Percentiles rank a stretch among this genome's conserved stretches.
phyloP scores from a whole-genome alignment of 2,113 vertebrate species.

The Mustelus asterias region DNA sequence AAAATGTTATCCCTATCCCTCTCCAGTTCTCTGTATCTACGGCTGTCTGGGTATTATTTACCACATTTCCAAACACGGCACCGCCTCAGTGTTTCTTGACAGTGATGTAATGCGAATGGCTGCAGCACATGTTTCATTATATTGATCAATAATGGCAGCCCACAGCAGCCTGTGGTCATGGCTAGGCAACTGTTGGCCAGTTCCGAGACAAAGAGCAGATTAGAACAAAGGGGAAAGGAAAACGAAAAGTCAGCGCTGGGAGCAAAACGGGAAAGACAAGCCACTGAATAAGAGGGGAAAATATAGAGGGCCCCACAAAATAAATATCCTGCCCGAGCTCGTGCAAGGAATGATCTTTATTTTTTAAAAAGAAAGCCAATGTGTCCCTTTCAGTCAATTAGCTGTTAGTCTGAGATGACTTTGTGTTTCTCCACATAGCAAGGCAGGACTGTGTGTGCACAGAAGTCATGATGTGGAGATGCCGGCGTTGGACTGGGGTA shows the following conservation, averaged over 20 bases:
- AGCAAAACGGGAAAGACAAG: not conserved
- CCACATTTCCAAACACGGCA: not conserved
- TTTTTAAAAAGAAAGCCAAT: not conserved
- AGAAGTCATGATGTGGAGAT: no score
- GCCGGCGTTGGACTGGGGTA: no score
- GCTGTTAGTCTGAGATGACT: not conserved
- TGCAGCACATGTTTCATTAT: not conserved
- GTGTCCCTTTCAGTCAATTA: not conserved
- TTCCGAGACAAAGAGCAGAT: conserved; percentile 10
- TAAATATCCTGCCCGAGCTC: not conserved
- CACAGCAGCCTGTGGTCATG: not conserved
- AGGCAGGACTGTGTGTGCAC: not conserved
- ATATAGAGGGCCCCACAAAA: not conserved
- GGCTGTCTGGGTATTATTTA: not conserved
- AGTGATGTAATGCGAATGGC: conserved; percentile 23
- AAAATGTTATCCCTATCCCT: not conserved
- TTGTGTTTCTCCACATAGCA: not conserved
- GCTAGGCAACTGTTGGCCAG: not conserved
- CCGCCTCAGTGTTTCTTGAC: not conserved
- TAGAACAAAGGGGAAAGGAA: not conserved
- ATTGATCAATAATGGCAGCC: conserved; percentile 31
- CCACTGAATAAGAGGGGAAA: not conserved
- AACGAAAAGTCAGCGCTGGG: not conserved
- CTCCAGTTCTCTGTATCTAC: not conserved
- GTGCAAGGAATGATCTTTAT: not conserved